phyloP scores from a whole-genome alignment of 2,797 vertebrate genomes.

The Pipistrellus pipistrellus region DNA sequence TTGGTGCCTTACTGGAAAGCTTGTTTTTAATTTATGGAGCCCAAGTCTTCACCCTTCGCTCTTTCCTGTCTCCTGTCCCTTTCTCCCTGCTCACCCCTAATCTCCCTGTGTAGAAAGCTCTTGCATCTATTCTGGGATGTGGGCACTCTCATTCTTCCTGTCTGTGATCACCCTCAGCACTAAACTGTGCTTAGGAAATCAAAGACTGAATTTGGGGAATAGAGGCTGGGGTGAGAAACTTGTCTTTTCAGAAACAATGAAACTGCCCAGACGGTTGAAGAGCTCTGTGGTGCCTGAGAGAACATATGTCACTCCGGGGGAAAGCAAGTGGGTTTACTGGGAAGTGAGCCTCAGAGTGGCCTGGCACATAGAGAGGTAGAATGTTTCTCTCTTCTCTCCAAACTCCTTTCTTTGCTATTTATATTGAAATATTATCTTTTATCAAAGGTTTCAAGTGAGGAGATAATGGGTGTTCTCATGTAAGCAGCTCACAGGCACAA shows the following conservation, averaged over 20 bases:
- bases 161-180: neutral
- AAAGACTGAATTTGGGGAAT: neutral
- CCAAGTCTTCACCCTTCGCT: too few relatives aligned
- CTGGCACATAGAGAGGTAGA: neutral
- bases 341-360: slow-evolving; percentile 7
- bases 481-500: neutral
- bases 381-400: slow-evolving; percentile 36
- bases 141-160: neutral
- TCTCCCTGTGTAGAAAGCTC: neutral
- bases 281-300: neutral
- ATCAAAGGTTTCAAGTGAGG: slow-evolving; percentile 19
- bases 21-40: neutral
- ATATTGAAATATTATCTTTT: slow-evolving; percentile 50
- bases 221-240: neutral
- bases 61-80: neutral
- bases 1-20: neutral
- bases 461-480: slow-evolving; percentile 10
- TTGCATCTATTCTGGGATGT: neutral
- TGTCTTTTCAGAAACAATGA: neutral
- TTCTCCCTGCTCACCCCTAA: neutral
- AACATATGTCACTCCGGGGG: slow-evolving; percentile 49
- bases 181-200: neutral
- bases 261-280: neutral
- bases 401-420: slow-evolving; percentile 32
- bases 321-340: neutral